Conservation (phyloP, 2,797 vertebrate species). For the Sebastes aleutianus region DNA sequence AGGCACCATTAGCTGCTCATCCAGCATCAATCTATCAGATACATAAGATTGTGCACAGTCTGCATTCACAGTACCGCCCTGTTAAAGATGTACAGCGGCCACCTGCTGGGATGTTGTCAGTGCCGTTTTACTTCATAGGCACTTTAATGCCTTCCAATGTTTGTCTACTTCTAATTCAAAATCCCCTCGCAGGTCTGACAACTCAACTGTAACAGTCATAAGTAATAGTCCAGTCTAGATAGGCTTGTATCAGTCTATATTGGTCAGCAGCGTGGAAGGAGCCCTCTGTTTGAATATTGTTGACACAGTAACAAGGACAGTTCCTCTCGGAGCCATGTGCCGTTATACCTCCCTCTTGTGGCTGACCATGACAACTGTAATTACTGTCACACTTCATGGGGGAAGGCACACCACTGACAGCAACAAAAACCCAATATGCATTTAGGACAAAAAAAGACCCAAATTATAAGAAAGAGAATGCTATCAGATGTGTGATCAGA, state of each 20-base stretch:
- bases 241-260: not conserved
- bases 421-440: not conserved
- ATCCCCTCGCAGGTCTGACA: not conserved
- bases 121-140: not conserved
- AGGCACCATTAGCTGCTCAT: not conserved
- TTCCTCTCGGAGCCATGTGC: constrained; percentile 17
- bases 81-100: not conserved
- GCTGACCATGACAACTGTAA: constrained; percentile 45
- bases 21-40: not conserved
- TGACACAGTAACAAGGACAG: constrained; percentile 18
- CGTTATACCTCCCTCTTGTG: constrained; percentile 70
- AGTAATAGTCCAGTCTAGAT: not conserved
- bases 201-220: not conserved
- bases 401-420: not conserved
- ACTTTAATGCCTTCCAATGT: not conserved
- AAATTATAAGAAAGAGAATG: not conserved
- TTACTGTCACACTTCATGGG: constrained; percentile 3
- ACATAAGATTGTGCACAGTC: not conserved
- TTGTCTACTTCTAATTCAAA: constrained; percentile 3
- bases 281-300: constrained; percentile 5
- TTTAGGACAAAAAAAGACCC: not conserved
- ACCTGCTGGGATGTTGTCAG: constrained; percentile 8
- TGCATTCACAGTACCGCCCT: not conserved
- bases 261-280: constrained; percentile 7
- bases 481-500: not conserved